A percentile compares a stretch with the other conserved stretches of the same genome.
These are phyloP conservation scores for Lasaia peninsularis DNA, from an alignment of 1,140 invertebrate species.

Conservation along the genomic window DNA sequence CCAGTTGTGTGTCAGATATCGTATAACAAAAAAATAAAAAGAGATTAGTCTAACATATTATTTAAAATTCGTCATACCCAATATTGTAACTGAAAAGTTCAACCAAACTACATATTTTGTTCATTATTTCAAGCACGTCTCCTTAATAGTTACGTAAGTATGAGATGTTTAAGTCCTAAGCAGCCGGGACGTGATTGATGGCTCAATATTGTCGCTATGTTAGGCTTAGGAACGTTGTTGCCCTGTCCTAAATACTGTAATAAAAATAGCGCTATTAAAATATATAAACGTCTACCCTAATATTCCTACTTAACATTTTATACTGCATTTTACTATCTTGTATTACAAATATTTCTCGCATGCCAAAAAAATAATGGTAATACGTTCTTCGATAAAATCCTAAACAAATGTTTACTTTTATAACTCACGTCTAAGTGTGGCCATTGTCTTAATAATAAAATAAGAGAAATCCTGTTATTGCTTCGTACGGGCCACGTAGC, in stretches of 20 bases:
- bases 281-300: neutral
- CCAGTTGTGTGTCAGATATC: too few relatives aligned
- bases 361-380: too few relatives aligned
- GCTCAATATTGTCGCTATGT: constrained; percentile 25
- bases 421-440: too few relatives aligned
- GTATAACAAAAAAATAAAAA: too few relatives aligned
- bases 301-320: neutral
- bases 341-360: too few relatives aligned
- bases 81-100: neutral
- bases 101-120: neutral
- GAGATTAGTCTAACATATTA: neutral
- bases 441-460: too few relatives aligned
- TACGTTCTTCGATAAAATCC: too few relatives aligned
- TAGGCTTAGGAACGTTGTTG: neutral
- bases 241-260: neutral
- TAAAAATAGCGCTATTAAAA: constrained; percentile 1
- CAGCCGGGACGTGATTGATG: constrained; percentile 32
- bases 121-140: constrained; percentile 10
- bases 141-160: constrained; percentile 7
- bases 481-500: too few relatives aligned
- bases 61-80: neutral
- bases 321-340: neutral
- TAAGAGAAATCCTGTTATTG: too few relatives aligned
- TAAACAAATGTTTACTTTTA: too few relatives aligned
- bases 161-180: neutral